Percentiles rank a stretch among this genome's conserved stretches.
These are phyloP conservation scores for Ceuthmochares aereus DNA, from an alignment of 2,113 vertebrate species.

Conservation along the genomic window DNA sequence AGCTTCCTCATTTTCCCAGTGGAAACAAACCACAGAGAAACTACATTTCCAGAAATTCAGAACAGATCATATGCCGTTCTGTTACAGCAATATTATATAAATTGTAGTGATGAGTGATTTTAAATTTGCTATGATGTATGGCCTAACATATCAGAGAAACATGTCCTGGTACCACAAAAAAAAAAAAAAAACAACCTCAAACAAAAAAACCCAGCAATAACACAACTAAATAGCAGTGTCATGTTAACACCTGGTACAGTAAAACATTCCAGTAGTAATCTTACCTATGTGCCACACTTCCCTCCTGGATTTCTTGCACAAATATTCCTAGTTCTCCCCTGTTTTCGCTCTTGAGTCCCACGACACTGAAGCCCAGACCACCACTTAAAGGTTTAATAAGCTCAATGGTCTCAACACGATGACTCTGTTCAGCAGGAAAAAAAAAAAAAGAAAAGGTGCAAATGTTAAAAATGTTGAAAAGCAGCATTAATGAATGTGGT, in stretches of 20 bases:
- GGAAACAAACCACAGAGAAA: not conserved
- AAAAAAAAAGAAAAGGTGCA: not conserved
- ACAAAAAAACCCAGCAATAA: not conserved
- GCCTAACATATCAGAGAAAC: not conserved
- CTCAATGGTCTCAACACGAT: conserved; percentile 86
- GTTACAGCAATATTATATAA: not conserved
- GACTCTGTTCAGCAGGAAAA: conserved; percentile 80
- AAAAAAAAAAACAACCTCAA: not conserved
- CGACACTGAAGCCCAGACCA: conserved; percentile 93
- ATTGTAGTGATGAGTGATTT: not conserved
- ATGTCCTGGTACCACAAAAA: not conserved
- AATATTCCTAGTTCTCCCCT: conserved; percentile 94
- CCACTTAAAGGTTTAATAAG: conserved; percentile 87
- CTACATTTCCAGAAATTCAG: not conserved
- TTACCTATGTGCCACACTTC: conserved; percentile 90
- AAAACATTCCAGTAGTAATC: not conserved
- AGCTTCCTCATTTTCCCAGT: not conserved
- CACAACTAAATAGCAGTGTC: not conserved
- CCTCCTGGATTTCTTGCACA: conserved; percentile 93
- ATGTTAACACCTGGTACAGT: not conserved
- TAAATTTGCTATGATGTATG: not conserved
- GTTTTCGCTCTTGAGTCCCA: conserved; percentile 92
- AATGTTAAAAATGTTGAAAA: not conserved
- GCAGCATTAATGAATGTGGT: not conserved
- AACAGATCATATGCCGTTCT: rapidly evolving